Conservation (phyloP, 2,113 vertebrate species). For the Bubo blakistoni region DNA sequence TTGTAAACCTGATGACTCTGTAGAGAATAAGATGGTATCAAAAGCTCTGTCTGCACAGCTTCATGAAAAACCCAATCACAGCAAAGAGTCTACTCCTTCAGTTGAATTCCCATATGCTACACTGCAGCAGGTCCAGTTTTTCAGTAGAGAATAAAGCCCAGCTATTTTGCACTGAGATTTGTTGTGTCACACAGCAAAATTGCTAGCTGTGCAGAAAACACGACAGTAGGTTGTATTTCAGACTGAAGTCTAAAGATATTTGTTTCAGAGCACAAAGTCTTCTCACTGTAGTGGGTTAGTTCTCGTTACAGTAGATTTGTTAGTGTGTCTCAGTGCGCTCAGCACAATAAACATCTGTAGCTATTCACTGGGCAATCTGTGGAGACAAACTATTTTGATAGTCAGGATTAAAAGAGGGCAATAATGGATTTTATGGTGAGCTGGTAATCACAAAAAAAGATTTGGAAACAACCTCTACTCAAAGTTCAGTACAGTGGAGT, state of each 20-base stretch:
- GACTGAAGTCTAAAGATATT: background rate
- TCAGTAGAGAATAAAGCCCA: background rate
- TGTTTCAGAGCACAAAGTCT: background rate
- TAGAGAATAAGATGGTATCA: background rate
- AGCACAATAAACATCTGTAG: constrained; percentile 13
- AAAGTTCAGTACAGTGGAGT: background rate
- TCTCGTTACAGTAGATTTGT: constrained; percentile 32
- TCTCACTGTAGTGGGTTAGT: background rate
- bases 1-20: background rate
- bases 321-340: background rate
- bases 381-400: background rate
- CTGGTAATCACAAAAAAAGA: background rate
- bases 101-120: background rate
- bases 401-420: background rate
- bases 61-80: background rate
- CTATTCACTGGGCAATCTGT: background rate
- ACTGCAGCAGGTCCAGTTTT: background rate
- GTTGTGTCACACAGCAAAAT: background rate
- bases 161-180: background rate
- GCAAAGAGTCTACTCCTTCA: background rate
- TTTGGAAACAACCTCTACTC: background rate
- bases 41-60: background rate
- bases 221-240: background rate
- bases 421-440: background rate
- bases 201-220: background rate